A percentile compares a stretch with the other conserved stretches of the same genome.
These are phyloP conservation scores for Propithecus deckenii DNA, from an alignment of 2,797 vertebrate species.

Conservation along the genomic window DNA sequence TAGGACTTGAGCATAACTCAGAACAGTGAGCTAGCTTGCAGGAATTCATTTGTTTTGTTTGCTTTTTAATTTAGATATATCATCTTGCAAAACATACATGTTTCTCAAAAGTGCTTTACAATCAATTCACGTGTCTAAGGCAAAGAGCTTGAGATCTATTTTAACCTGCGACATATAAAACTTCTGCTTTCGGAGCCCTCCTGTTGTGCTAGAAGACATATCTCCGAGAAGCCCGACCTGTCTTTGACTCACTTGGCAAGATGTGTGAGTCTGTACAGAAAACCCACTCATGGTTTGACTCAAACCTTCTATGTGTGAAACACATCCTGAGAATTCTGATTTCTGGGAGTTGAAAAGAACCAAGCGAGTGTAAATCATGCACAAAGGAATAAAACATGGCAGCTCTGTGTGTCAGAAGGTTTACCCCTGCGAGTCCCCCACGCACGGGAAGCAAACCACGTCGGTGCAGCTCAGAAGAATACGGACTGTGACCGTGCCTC, in stretches of 20 bases:
- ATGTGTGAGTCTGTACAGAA: fast-evolving
- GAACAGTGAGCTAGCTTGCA: background rate
- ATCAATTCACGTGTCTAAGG: background rate
- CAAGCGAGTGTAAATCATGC: background rate
- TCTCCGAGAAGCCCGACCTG: background rate
- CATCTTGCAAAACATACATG: background rate
- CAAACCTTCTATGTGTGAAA: background rate
- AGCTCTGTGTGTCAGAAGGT: background rate
- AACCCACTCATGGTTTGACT: fast-evolving
- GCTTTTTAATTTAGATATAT: background rate
- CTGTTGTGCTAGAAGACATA: background rate
- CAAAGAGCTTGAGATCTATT: background rate
- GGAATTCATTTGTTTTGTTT: background rate
- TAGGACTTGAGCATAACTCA: background rate
- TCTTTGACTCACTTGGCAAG: background rate
- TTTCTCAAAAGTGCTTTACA: background rate
- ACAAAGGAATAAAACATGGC: background rate
- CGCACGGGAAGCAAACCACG: fast-evolving
- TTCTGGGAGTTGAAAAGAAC: background rate
- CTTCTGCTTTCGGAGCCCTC: fast-evolving
- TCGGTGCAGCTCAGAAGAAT: background rate
- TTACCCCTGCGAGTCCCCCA: background rate
- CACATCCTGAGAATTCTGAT: background rate
- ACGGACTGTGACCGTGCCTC: too few relatives aligned
- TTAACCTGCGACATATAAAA: fast-evolving